Evolutionary conservation across 1,140 invertebrate genomes (phyloP), one percentile per base, ranked within the genome.

Genomic region (Lethrus apterus): DNA sequence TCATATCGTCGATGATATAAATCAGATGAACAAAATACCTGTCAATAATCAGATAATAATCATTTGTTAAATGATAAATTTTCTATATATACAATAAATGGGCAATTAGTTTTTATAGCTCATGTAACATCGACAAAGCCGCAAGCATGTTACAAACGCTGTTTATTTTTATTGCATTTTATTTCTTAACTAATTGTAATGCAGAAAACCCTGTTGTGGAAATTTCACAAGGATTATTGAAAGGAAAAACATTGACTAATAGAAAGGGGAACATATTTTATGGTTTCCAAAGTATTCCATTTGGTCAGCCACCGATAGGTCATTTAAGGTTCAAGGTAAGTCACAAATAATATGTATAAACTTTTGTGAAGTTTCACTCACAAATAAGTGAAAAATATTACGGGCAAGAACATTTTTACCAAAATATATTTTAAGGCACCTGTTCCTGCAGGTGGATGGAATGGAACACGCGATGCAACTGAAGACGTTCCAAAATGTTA

Each of bases 381-480:
- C n/a, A n/a, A n/a, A n/a, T n/a, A n/a, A n/a, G n/a, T n/a, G n/a
- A n/a, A n/a, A n/a, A n/a, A n/a, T n/a, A n/a, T n/a, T n/a, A n/a
- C n/a, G n/a, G n/a, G n/a, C n/a, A 26, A 26, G 24, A 26, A n/a
- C n/a, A n/a, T 7, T n/a, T 26, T 26, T 26, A n/a, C 17, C 14
- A 15, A n/a, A n/a, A n/a, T n/a, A n/a, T n/a, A n/a, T n/a, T n/a
- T n/a, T 47, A 46, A 79, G 72, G 76, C 75, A 42, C 75, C 78
- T 1, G 46, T 66, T 44, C 71, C 73, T 4, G 55, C 67, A 1
- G 68, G 75, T 49, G 45, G 64, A 18, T 81, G 79, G 79, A 55
- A 58, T 5, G 75, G 72, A 9, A 55, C 73, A 4, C 57, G 58
- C 31, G 70, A 78, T 51, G 73, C 75, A 4, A 70, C 66, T 0